Percentiles rank a stretch among this genome's conserved stretches.
phyloP scores from a whole-genome alignment of 2,797 vertebrate species.

The Pangasius sanitwongsei region DNA sequence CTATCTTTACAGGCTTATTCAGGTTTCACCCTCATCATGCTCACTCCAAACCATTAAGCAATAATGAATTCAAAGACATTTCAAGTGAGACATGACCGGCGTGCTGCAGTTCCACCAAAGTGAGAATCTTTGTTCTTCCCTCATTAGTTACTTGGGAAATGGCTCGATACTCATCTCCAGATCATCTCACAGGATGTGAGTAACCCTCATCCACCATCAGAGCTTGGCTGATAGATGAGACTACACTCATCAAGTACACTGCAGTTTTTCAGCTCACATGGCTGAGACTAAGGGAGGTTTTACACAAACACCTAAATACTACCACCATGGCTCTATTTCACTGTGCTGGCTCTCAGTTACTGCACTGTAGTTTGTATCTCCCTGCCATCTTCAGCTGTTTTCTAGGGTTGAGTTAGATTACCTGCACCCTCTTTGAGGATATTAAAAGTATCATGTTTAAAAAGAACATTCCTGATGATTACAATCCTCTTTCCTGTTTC shows the following conservation, averaged over 20 bases:
- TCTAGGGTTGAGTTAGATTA: constrained; percentile 59
- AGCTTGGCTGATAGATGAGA: constrained; percentile 64
- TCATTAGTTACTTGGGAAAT: constrained; percentile 61
- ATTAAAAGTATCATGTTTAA: constrained; percentile 69
- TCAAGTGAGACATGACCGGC: constrained; percentile 40
- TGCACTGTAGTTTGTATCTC: constrained; percentile 63
- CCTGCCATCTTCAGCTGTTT: constrained; percentile 66
- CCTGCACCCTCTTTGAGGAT: constrained; percentile 65
- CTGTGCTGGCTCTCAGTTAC: constrained; percentile 54
- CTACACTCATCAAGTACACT: constrained; percentile 22
- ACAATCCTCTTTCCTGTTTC: constrained; percentile 43
- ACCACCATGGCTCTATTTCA: constrained; percentile 76
- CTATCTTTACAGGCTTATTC: constrained; percentile 50
- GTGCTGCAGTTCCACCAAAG: constrained; percentile 50
- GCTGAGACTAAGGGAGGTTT: constrained; percentile 65
- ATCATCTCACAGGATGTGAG: constrained; percentile 69
- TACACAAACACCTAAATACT: constrained; percentile 65
- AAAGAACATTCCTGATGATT: constrained; percentile 51
- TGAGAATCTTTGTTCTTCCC: constrained; percentile 54
- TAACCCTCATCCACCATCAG: constrained; percentile 70
- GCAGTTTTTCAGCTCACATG: constrained; percentile 64
- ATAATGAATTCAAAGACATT: constrained; percentile 60
- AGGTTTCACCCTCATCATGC: constrained; percentile 50
- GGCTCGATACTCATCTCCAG: constrained; percentile 65
- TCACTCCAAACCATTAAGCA: constrained; percentile 47